Conservation (phyloP, 2,797 vertebrate genomes). For the Amblyopsis hoosieri region DNA sequence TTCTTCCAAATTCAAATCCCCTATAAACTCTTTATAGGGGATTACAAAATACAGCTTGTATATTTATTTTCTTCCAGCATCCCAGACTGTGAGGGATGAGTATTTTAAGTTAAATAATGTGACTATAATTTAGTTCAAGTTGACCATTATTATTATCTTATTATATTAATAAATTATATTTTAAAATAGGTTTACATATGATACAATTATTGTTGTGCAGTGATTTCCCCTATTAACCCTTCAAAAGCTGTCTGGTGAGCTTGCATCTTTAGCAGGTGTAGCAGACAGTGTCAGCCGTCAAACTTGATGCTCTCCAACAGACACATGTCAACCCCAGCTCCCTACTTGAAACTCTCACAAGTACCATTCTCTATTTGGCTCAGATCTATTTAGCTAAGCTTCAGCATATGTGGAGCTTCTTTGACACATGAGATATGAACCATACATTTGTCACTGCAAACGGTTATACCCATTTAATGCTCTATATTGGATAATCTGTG, state of each 20-base stretch:
- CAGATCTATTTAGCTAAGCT: slow-evolving; percentile 26
- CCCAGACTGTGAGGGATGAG: too few relatives aligned
- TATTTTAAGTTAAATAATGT: neutral
- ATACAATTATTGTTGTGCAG: neutral
- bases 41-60: neutral
- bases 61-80: neutral
- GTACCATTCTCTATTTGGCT: slow-evolving; percentile 6
- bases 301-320: slow-evolving; percentile 51
- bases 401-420: slow-evolving; percentile 27
- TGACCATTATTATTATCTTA: neutral
- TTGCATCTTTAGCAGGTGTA: slow-evolving; percentile 59
- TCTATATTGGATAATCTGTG: too few relatives aligned
- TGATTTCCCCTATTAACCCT: neutral
- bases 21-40: too few relatives aligned
- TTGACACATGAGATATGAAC: slow-evolving; percentile 13
- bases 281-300: slow-evolving; percentile 56
- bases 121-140: neutral
- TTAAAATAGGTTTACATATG: neutral
- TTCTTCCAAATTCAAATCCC: too few relatives aligned
- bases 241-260: slow-evolving; percentile 15
- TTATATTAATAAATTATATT: neutral
- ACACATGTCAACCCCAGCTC: slow-evolving; percentile 72
- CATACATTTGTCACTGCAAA: slow-evolving; percentile 7
- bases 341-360: slow-evolving; percentile 59
- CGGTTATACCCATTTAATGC: neutral